Base-by-base conservation (phyloP, 1,140 invertebrate genomes). In the Protaetia brevitarsis region DNA sequence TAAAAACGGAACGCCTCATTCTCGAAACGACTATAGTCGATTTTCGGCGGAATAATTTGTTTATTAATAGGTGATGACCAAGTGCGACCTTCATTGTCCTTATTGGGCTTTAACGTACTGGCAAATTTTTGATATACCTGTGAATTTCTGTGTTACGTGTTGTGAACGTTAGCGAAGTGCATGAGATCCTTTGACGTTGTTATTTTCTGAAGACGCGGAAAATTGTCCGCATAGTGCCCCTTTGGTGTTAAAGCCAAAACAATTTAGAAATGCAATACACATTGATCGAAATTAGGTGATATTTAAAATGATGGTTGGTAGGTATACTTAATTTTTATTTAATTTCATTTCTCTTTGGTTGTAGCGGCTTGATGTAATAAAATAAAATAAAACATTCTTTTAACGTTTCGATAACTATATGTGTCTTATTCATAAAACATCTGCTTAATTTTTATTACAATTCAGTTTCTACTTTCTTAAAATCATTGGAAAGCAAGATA, bases 281-380 rank as follows among this genome's bases (percentile, higher is more conserved):
- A 21, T 51, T 59, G 16, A 28, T 31, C 30, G 29, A 31, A 28
- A 29, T 13, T 59, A 59, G 23, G 57, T 59, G 57, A 59, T 59
- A 59, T 26, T 59, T 36, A 62, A 13, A 36, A 62, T 62, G 65
- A 66, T 66, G 65, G 60, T 66, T 34, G 65, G 65, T 63, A 61
- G 37, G 26, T 66, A 63, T 4, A 19, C 60, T 56, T 16, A 28
- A 29, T 23, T 19, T 41, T 13, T 61, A 31, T 31, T 4, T 34
- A 34, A 34, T 34, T 34, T 1, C 31, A 11, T 34, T n/a, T n/a
- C n/a, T n/a, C n/a, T n/a, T n/a, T n/a, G n/a, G n/a, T n/a, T n/a
- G n/a, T n/a, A n/a, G n/a, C n/a, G n/a, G n/a, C n/a, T n/a, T n/a
- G n/a, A n/a, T n/a, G n/a, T n/a, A n/a, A n/a, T n/a, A n/a, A n/a